Conservation (phyloP, 2,113 vertebrate genomes). For the Geococcyx californianus region DNA sequence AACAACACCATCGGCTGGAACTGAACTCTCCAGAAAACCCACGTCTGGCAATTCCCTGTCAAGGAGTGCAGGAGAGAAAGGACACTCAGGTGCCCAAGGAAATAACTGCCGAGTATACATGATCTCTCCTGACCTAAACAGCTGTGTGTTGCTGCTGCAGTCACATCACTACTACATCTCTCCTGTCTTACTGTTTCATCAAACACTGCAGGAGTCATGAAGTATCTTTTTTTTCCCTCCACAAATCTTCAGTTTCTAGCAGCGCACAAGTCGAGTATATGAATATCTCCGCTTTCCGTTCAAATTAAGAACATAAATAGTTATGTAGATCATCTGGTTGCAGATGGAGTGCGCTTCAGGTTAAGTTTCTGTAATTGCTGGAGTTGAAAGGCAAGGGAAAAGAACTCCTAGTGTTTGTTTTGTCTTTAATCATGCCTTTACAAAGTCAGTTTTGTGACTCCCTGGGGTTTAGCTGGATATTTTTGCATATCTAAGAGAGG, state of each 20-base stretch:
- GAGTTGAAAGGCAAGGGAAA: constrained; percentile 15
- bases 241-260: neutral
- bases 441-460: constrained; percentile 31
- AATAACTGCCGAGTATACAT: neutral
- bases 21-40: neutral
- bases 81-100: neutral
- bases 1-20: neutral
- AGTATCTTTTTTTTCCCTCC: neutral
- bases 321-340: neutral
- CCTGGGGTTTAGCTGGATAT: constrained; percentile 27
- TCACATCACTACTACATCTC: too few relatives aligned
- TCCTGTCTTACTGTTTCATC: neutral
- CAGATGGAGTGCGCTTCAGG: constrained; percentile 2
- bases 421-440: constrained; percentile 44
- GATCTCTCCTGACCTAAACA: neutral
- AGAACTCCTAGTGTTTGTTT: constrained; percentile 10
- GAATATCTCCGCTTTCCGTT: neutral
- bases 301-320: neutral
- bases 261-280: neutral
- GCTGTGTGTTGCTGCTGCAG: neutral
- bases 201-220: neutral
- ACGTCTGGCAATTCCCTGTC: neutral
- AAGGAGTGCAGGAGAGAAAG: neutral
- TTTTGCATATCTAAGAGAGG: constrained; percentile 48
- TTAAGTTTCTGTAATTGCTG: constrained; percentile 45